Conservation (phyloP, 1,140 invertebrate species). For the Matsumurasca onukii region DNA sequence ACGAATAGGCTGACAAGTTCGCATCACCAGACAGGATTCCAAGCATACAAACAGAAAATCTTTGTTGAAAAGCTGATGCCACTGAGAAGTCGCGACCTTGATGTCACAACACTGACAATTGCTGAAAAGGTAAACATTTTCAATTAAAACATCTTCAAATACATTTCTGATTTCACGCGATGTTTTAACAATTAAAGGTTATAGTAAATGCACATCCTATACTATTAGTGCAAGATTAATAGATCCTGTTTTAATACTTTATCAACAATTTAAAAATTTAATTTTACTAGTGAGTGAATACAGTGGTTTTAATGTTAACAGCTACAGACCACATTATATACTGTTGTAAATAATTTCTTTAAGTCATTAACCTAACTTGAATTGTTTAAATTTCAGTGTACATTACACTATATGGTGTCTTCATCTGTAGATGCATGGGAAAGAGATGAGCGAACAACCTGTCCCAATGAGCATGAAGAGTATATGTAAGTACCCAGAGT, state of each 20-base stretch:
- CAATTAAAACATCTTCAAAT: not conserved
- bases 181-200: no score
- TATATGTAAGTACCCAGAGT: conserved; percentile 17
- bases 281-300: not conserved
- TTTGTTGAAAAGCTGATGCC: conserved; percentile 58
- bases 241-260: not conserved
- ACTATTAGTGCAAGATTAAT: not conserved
- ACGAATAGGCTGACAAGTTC: conserved; percentile 51
- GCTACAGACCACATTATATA: no score
- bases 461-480: conserved; percentile 36
- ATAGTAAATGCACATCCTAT: no score
- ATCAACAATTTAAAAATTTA: not conserved
- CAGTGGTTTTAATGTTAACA: not conserved
- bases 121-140: conserved; percentile 58
- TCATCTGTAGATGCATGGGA: conserved; percentile 61
- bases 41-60: conserved; percentile 58
- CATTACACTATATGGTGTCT: conserved; percentile 73
- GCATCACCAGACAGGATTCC: conserved; percentile 55
- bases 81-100: conserved; percentile 34
- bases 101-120: conserved; percentile 58
- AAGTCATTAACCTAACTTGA: no score
- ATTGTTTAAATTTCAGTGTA: conserved; percentile 67
- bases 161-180: no score
- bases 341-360: no score
- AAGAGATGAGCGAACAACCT: conserved; percentile 58